Conservation (phyloP, 2,797 vertebrate genomes). For the Enteromius mattozi region DNA sequence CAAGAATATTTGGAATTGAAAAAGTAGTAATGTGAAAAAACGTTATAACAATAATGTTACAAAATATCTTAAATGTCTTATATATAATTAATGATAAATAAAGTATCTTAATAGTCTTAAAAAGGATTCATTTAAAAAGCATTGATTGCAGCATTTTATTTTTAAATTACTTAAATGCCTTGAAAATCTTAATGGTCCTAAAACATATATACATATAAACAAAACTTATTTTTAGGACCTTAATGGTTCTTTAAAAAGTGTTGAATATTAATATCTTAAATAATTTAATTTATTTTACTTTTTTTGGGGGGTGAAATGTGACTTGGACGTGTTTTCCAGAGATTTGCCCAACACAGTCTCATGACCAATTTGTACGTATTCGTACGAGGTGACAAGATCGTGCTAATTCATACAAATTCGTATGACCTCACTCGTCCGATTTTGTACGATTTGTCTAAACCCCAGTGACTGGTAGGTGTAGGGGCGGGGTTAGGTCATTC, state of each 20-base stretch:
- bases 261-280: background rate
- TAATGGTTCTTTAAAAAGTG: background rate
- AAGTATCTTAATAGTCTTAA: background rate
- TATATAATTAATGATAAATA: background rate
- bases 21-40: background rate
- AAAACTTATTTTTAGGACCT: background rate
- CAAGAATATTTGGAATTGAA: background rate
- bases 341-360: background rate
- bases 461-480: no score
- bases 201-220: background rate
- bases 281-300: background rate
- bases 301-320: conserved; percentile 10
- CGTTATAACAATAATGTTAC: background rate
- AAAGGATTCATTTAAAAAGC: background rate
- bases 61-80: background rate
- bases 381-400: no score
- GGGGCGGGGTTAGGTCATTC: no score
- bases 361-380: no score
- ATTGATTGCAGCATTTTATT: background rate
- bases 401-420: no score
- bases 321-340: background rate
- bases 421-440: no score
- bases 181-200: background rate
- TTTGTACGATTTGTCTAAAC: no score
- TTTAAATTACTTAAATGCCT: background rate